These are phyloP conservation scores for Catamblyrhynchus diadema DNA, from an alignment of 2,797 vertebrate species.

Conservation along the genomic window DNA sequence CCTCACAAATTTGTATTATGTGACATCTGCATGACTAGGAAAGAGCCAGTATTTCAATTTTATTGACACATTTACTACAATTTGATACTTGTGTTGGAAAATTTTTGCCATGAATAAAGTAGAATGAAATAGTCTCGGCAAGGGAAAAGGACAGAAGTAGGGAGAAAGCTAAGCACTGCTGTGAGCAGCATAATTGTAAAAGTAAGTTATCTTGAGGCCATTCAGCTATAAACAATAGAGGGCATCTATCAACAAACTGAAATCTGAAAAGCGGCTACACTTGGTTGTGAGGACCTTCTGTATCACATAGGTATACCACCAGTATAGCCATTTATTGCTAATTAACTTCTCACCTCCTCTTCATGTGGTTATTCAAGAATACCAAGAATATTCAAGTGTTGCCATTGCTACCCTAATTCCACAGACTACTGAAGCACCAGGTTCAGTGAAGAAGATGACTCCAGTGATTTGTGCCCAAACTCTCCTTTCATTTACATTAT, in stretches of 20 bases:
- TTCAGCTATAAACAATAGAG: not conserved
- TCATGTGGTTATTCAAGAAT: not conserved
- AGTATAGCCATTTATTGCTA: not conserved
- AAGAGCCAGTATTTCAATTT: not conserved
- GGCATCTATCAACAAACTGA: not conserved
- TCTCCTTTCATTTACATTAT: not conserved
- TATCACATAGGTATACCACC: not conserved
- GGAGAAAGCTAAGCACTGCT: not conserved
- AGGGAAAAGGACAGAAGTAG: not conserved
- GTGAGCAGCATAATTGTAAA: not conserved
- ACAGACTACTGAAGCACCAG: not conserved
- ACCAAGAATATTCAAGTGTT: no score
- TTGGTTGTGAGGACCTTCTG: not conserved
- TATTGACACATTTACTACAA: not conserved
- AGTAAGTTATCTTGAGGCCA: not conserved
- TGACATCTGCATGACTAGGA: not conserved
- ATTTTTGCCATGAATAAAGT: not conserved
- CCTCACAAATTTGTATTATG: not conserved
- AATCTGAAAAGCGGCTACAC: not conserved
- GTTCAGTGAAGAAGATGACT: not conserved
- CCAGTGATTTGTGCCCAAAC: not conserved
- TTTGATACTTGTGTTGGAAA: not conserved
- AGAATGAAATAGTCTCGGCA: not conserved
- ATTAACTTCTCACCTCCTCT: not conserved
- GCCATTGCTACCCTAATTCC: not conserved